These are phyloP conservation scores for Euglossa dilemma DNA, from an alignment of 1,140 invertebrate genomes.

Conservation along the genomic window DNA sequence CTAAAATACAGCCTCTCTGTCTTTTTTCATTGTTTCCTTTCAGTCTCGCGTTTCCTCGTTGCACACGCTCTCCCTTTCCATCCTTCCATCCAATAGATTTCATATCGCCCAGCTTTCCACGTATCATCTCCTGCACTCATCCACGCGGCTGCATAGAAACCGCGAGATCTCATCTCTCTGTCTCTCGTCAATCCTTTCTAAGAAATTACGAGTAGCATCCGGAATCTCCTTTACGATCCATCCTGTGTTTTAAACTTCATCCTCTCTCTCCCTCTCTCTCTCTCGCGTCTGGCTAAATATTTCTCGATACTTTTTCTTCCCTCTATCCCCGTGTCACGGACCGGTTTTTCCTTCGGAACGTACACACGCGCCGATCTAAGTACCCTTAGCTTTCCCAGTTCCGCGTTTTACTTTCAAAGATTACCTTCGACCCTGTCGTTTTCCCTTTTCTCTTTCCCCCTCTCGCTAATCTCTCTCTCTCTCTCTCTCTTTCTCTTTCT, in stretches of 20 bases:
- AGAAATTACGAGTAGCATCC: constrained; percentile 1
- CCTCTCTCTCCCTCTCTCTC: neutral
- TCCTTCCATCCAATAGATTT: constrained; percentile 11
- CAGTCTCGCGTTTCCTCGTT: neutral
- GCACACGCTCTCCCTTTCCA: neutral
- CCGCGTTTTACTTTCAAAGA: neutral
- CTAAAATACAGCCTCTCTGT: constrained; percentile 18
- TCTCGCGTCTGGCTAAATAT: neutral
- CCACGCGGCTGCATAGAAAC: constrained; percentile 2
- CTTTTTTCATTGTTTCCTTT: constrained; percentile 27
- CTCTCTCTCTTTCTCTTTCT: neutral
- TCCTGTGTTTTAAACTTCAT: neutral
- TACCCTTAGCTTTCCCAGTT: neutral
- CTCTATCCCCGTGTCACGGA: too few relatives aligned
- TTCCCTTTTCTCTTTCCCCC: too few relatives aligned
- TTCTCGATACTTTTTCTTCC: neutral
- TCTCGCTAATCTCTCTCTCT: neutral
- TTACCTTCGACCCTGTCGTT: neutral
- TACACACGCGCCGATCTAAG: too few relatives aligned
- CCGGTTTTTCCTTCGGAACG: neutral
- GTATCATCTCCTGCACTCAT: constrained; percentile 10
- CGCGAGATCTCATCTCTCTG: neutral
- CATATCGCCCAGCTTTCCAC: constrained; percentile 16
- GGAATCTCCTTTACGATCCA: neutral
- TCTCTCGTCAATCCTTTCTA: neutral